Evolutionary conservation across 2,113 vertebrate species (phyloP).

Genomic region (Stigmatopora argus): DNA sequence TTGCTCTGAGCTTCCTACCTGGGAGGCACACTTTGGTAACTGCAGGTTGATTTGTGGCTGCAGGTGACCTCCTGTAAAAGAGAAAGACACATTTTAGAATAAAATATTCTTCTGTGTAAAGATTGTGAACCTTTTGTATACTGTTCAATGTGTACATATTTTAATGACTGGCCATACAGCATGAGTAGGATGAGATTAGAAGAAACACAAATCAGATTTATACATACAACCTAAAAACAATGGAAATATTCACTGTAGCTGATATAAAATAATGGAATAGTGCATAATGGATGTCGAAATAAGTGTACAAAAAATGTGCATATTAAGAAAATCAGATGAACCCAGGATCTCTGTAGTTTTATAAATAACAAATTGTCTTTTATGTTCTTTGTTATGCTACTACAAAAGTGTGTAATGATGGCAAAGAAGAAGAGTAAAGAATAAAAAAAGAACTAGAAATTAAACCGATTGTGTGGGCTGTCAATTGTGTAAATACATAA

Average conservation of each 20-base stretch:
- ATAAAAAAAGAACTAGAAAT: too few species aligned
- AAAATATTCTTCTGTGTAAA: not conserved
- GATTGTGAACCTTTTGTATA: not conserved
- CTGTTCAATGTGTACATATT: not conserved
- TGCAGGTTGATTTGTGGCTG: slow-evolving; percentile 78
- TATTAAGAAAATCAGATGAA: not conserved
- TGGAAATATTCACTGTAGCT: not conserved
- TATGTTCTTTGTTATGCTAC: too few species aligned
- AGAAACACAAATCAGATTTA: not conserved
- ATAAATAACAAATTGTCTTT: too few species aligned
- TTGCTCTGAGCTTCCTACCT: slow-evolving; percentile 73
- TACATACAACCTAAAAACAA: not conserved
- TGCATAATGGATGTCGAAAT: not conserved
- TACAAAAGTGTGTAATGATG: too few species aligned
- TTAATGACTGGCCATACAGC: not conserved
- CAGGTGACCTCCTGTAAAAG: slow-evolving; percentile 85
- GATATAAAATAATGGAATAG: not conserved
- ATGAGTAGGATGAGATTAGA: not conserved
- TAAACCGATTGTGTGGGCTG: too few species aligned
- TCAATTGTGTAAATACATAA: too few species aligned
- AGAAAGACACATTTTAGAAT: not conserved
- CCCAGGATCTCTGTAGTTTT: too few species aligned
- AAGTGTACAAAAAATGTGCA: not conserved
- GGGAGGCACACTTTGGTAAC: slow-evolving; percentile 89
- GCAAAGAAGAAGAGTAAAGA: too few species aligned